These are phyloP conservation scores for Mastomys natalensis DNA, from an alignment of 2,113 vertebrate species.

Conservation along the genomic window DNA sequence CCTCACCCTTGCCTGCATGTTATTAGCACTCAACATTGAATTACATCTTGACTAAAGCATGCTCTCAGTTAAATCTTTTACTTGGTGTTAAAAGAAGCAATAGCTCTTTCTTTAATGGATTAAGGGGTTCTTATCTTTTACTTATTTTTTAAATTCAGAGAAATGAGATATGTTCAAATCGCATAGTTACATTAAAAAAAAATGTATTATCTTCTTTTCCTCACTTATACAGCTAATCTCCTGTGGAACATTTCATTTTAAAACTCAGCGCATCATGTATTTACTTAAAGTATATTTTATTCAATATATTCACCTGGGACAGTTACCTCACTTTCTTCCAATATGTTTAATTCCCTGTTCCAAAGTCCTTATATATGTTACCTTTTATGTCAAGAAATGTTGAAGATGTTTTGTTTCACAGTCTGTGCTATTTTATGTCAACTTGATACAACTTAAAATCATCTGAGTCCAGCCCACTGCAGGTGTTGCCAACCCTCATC, in stretches of 20 bases:
- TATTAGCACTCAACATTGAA: background rate
- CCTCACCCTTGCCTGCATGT: background rate
- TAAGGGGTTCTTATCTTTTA: background rate
- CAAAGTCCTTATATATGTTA: background rate
- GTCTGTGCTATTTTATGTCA: background rate
- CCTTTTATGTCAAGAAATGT: background rate
- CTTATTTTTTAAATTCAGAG: background rate
- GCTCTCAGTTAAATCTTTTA: background rate
- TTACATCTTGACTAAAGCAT: background rate
- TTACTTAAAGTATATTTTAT: background rate
- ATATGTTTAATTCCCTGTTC: background rate
- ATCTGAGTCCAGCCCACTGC: background rate
- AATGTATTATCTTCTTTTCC: background rate
- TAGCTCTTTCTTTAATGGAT: background rate
- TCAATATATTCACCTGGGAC: too few relatives aligned
- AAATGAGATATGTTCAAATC: background rate
- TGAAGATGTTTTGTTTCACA: background rate
- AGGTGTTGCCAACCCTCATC: rapidly evolving
- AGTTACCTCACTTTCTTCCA: background rate
- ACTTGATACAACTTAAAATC: background rate
- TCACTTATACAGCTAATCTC: background rate
- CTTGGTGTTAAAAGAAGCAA: too few relatives aligned
- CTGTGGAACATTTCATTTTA: background rate
- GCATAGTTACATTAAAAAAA: background rate
- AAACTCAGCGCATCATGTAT: background rate